These are phyloP conservation scores for Parauchenoglanis punctatus DNA, from an alignment of 2,797 vertebrate species.

Conservation along the genomic window DNA sequence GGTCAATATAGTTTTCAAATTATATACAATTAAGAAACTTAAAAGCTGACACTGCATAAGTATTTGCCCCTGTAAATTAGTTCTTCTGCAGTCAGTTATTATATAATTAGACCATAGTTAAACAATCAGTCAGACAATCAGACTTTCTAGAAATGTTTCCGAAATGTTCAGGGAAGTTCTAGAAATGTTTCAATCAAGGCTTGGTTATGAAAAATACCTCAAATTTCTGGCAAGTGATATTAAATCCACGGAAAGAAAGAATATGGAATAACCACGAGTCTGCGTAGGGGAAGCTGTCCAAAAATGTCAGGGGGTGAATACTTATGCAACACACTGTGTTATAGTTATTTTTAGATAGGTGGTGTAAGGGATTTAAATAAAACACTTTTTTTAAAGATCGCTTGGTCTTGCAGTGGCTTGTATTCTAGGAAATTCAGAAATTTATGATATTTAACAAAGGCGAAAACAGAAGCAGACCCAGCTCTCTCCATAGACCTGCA, in stretches of 20 bases:
- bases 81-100: too few species aligned
- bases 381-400: neutral
- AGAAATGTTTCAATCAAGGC: neutral
- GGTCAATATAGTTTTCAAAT: neutral
- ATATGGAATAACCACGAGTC: neutral
- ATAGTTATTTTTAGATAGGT: conserved; percentile 8
- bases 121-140: neutral
- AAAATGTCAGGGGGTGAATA: conserved; percentile 3
- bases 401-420: neutral
- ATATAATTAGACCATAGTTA: neutral
- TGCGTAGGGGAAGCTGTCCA: neutral
- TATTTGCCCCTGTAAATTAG: neutral
- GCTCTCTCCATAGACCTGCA: neutral
- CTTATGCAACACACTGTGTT: conserved; percentile 11
- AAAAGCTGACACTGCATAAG: neutral
- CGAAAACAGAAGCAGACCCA: neutral
- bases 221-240: neutral
- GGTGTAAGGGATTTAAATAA: neutral
- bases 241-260: neutral
- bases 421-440: neutral
- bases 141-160: neutral
- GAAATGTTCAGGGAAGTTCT: too few species aligned
- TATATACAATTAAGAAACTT: neutral
- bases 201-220: neutral
- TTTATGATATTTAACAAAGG: neutral